Base-by-base conservation (phyloP, 2,113 vertebrate genomes). In the Neolamprologus sp. region DNA sequence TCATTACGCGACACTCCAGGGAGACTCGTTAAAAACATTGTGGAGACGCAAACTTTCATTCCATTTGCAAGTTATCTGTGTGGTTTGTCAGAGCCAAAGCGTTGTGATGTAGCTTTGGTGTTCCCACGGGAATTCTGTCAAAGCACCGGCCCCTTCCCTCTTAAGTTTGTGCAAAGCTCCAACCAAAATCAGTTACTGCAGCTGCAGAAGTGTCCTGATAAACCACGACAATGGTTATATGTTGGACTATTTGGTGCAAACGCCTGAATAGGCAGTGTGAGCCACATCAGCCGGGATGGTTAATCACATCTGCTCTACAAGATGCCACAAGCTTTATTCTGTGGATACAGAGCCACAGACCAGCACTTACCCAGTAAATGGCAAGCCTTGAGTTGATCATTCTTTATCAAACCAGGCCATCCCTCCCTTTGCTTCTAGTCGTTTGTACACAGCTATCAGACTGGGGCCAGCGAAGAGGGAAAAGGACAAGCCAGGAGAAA, bases 1-100 rank as follows among this genome's bases (percentile, higher is more conserved):
- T 94, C 92, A 93, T 94, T 93, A 93, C 83, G 73, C n/a, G 80
- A 75, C 91, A 93, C 94, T 93, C 94, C 87, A 88, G 91, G 92
- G 93, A 95, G 92, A 93, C 94, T 94, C 45, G 91, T 94, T 94
- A 94, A 94, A 95, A 96, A 94, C 88, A 95, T 94, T 94, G 49
- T 85, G 54, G 87, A 92, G 92, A 94, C 85, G 84, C 93, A 92
- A 93, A 95, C 92, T 94, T 95, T 94, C 91, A 93, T 95, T 89
- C 91, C 91, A 93, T 95, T 94, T 93, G 92, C 92, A 83, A 87
- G 86, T 92, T 94, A 93, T 94, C 92, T 89, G 85, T 82, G 87
- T 26, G 9, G 91, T 93, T 94, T 95, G 94, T 94, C 91, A 90
- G 71, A 90, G 93, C 86, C 91, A 92, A 94, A 94, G 89, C 85